Conservation (phyloP, 2,888 invertebrate species). For the Oligia latruncula region DNA sequence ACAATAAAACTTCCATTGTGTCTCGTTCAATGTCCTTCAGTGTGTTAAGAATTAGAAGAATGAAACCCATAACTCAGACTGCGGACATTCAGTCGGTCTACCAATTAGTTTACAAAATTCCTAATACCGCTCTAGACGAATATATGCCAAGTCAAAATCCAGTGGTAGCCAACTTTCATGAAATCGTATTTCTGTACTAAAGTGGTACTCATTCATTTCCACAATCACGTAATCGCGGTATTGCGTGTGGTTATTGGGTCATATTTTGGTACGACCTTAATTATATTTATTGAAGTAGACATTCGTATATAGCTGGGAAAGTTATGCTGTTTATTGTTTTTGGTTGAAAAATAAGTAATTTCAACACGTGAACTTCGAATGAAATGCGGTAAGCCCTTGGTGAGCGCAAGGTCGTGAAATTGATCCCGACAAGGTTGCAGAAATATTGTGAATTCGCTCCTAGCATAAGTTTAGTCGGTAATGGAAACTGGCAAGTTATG, state of each 20-base stretch:
- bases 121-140: neutral
- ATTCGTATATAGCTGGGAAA: conserved; percentile 30
- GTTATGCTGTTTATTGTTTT: conserved; percentile 18
- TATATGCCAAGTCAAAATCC: neutral
- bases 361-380: conserved; percentile 14
- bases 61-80: neutral
- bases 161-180: conserved; percentile 16
- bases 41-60: neutral
- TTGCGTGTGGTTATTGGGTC: conserved; percentile 72
- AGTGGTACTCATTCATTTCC: conserved; percentile 53
- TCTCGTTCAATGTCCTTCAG: no score
- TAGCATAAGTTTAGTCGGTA: conserved; percentile 9
- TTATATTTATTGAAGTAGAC: conserved; percentile 63
- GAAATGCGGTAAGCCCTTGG: conserved; percentile 10
- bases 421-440: neutral
- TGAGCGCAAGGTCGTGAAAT: conserved; percentile 25
- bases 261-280: conserved; percentile 70
- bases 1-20: no score
- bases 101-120: neutral
- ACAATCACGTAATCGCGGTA: conserved; percentile 69
- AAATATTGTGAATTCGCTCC: neutral
- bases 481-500: conserved; percentile 13
- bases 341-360: conserved; percentile 9
- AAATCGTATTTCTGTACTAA: conserved; percentile 44
- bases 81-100: neutral